phyloP scores from a whole-genome alignment of 92 coral and sea anemone species.

The Bergia sp. region DNA sequence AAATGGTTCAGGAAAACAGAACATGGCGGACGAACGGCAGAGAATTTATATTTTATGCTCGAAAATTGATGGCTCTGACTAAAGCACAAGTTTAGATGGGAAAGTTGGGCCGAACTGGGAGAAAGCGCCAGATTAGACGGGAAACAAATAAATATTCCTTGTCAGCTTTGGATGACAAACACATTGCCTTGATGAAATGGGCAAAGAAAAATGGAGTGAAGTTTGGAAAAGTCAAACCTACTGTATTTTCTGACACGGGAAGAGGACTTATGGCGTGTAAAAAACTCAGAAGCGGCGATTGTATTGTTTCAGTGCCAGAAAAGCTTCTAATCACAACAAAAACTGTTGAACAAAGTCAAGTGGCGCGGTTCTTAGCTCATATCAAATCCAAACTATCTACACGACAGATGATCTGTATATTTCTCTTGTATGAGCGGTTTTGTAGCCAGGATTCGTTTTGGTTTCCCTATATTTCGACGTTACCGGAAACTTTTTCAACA shows the following conservation, averaged over 20 bases:
- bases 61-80: background rate
- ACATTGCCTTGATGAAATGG: conserved; percentile 79
- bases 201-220: conserved; percentile 81
- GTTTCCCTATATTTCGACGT: conserved; percentile 78
- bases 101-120: conserved; percentile 40
- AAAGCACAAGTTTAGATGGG: background rate
- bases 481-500: conserved; percentile 78
- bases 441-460: conserved; percentile 81
- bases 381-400: conserved; percentile 34
- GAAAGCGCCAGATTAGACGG: background rate
- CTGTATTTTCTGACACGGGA: conserved; percentile 73
- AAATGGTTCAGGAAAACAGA: background rate
- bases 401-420: conserved; percentile 66
- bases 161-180: conserved; percentile 57
- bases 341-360: conserved; percentile 60
- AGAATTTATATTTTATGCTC: background rate
- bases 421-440: conserved; percentile 70
- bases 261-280: conserved; percentile 80
- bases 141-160: background rate
- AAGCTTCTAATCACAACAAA: conserved; percentile 67
- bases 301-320: conserved; percentile 81
- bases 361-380: conserved; percentile 38
- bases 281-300: conserved; percentile 56
- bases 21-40: background rate
- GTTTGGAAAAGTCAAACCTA: conserved; percentile 76